Evolutionary conservation across 2,113 vertebrate species (phyloP).

Genomic region (Passer domesticus): DNA sequence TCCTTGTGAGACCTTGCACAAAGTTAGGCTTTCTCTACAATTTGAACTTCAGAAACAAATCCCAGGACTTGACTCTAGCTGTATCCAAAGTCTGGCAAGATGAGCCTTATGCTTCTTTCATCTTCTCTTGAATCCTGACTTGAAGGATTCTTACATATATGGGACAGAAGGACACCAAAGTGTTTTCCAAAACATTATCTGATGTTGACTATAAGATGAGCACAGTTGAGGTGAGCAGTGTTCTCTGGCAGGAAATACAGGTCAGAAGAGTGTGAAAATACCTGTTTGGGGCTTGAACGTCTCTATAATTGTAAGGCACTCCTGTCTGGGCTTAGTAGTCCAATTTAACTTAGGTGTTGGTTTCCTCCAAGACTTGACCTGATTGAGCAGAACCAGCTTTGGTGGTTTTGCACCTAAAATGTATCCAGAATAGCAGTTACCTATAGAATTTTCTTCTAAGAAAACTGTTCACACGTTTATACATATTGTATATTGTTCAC

Average conservation of each 20-base stretch:
- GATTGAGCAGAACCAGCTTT: background rate
- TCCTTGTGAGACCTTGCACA: background rate
- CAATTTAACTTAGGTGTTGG: background rate
- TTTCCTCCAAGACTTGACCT: background rate
- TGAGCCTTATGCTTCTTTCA: background rate
- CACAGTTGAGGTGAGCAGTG: background rate
- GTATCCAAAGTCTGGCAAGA: background rate
- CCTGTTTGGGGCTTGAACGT: background rate
- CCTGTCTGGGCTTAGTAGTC: background rate
- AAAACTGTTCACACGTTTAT: background rate
- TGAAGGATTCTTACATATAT: background rate
- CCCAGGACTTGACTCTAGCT: background rate
- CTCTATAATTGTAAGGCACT: fast-evolving
- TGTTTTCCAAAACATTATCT: background rate
- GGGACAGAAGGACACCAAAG: background rate
- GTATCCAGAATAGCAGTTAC: background rate
- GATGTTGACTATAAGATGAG: background rate
- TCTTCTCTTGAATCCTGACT: background rate
- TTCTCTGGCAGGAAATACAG: background rate
- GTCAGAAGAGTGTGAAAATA: background rate
- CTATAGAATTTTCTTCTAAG: background rate
- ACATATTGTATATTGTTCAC: background rate
- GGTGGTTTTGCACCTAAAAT: background rate
- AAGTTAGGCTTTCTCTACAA: background rate
- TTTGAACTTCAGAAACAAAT: background rate